Evolutionary conservation across 2,113 vertebrate species (phyloP).

Genomic region (Cephalopholis sonnerati): DNA sequence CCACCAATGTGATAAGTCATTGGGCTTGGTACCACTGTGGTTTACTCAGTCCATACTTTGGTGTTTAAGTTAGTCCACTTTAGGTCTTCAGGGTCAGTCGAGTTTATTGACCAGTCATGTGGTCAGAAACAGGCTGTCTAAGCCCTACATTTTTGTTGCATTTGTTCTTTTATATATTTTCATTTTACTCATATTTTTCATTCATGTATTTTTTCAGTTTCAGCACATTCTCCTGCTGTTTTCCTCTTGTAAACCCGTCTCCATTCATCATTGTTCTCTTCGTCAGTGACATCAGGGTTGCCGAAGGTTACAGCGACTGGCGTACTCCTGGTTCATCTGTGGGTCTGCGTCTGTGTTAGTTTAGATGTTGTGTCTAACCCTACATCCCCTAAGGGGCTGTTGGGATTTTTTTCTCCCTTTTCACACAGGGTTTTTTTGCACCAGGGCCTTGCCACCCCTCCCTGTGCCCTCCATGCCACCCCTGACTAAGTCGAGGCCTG

Average conservation of each 20-base stretch:
- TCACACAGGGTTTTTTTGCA: conserved; percentile 18
- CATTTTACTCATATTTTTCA: conserved; percentile 23
- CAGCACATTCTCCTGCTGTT: conserved; percentile 5
- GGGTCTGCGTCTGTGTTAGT: conserved; percentile 55
- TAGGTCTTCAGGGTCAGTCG: conserved; percentile 63
- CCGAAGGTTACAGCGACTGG: conserved; percentile 14
- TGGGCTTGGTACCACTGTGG: conserved; percentile 72
- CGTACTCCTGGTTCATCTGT: conserved; percentile 29
- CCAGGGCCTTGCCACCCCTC: conserved; percentile 50
- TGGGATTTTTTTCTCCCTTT: conserved; percentile 25
- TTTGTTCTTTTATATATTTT: neutral
- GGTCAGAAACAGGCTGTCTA: conserved; percentile 43
- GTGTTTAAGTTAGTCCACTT: conserved; percentile 65
- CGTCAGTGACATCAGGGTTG: conserved; percentile 22
- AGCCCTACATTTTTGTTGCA: conserved; percentile 26
- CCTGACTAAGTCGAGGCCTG: conserved; percentile 75
- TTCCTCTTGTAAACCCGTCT: neutral
- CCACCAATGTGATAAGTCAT: conserved; percentile 76
- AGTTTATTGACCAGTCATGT: conserved; percentile 61
- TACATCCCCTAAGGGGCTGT: conserved; percentile 41
- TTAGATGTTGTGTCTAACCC: conserved; percentile 71
- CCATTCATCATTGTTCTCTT: neutral
- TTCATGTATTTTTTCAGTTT: conserved; percentile 10
- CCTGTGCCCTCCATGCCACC: conserved; percentile 82
- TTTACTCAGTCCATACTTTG: conserved; percentile 60